These are phyloP conservation scores for Allygus modestus DNA, from an alignment of 2,888 invertebrate species.

Conservation along the genomic window DNA sequence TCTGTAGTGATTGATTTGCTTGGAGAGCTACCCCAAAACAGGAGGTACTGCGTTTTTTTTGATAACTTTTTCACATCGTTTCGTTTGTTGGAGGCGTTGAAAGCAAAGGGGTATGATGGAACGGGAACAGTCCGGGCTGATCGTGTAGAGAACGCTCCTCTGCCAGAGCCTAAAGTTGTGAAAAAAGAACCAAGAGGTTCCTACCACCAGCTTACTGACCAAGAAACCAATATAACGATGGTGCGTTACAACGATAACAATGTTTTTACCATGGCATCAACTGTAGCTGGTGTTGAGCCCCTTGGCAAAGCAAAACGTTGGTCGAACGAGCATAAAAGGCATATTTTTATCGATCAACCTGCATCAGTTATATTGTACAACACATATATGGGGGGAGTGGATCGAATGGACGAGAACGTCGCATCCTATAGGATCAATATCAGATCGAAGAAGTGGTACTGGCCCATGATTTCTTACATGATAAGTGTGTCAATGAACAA, in stretches of 20 bases:
- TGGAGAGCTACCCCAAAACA: slow-evolving; percentile 48
- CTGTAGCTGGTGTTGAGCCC: slow-evolving; percentile 49
- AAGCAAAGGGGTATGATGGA: slow-evolving; percentile 45
- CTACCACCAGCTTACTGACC: slow-evolving; percentile 49
- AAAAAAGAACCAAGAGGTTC: slow-evolving; percentile 48
- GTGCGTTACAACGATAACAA: slow-evolving; percentile 46
- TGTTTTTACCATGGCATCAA: slow-evolving; percentile 53
- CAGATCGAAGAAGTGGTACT: slow-evolving; percentile 5
- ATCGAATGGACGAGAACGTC: slow-evolving; percentile 39
- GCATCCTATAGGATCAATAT: slow-evolving; percentile 1
- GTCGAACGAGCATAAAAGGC: slow-evolving; percentile 27
- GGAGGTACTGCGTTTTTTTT: slow-evolving; percentile 49
- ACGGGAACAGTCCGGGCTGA: slow-evolving; percentile 46
- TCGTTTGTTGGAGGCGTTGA: slow-evolving; percentile 28
- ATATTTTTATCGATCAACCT: neutral
- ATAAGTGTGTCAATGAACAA: too few relatives aligned
- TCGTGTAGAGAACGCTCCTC: slow-evolving; percentile 37
- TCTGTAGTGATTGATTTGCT: slow-evolving; percentile 47
- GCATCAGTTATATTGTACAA: neutral
- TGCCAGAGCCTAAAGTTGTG: slow-evolving; percentile 34
- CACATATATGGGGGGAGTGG: slow-evolving; percentile 11
- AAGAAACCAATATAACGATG: slow-evolving; percentile 47
- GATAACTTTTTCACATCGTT: slow-evolving; percentile 54
- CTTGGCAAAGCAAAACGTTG: slow-evolving; percentile 49
- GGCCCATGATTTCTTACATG: too few relatives aligned